Base-by-base conservation (phyloP, 2,888 invertebrate species). In the Luffia ferchaultella region DNA sequence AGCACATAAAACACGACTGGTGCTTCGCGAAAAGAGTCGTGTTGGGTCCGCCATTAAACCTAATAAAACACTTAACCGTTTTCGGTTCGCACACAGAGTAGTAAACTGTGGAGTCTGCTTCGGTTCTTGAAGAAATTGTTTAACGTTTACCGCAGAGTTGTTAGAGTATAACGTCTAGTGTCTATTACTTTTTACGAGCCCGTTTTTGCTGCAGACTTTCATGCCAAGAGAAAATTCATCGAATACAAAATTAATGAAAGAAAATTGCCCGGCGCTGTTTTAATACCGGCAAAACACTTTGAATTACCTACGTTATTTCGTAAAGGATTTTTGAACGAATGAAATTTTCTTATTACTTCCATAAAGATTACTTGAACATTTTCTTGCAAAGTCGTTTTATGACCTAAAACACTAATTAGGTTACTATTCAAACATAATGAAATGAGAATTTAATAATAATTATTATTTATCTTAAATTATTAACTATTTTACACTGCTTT, bases 111-210 rank as follows among this genome's bases (percentile, higher is more conserved):
- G 30, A 3, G 30, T 12, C 30, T 3, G 30, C 30, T 3, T 12
- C 30, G 12, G 5, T 30, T 30, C 30, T 12, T 44, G 20, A 30
- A 30, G 48, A 51, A 55, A 55, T 53, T 55, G 50, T 46, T 48
- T 50, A 48, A 18, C 52, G 48, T 51, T 55, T 53, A 54, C 52
- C 50, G 48, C 52, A 57, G 56, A 57, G 7, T 15, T n/a, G 43
- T 15, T 17, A 58, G 59, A 52, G 53, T 52, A 55, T 53, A 51
- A 46, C 49, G 49, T 53, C 57, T 53, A 57, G 58, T 58, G 57
- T 52, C 61, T 62, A 61, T 67, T 64, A 60, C 58, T 57, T 64
- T 67, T 67, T 65, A 66, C 59, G 63, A 59, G 55, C 57, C 57
- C 59, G 61, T 60, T 65, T 62, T 57, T 58, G 59, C 56, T 52